phyloP scores from a whole-genome alignment of 2,797 vertebrate species.

The Onychomys leucogaster region DNA sequence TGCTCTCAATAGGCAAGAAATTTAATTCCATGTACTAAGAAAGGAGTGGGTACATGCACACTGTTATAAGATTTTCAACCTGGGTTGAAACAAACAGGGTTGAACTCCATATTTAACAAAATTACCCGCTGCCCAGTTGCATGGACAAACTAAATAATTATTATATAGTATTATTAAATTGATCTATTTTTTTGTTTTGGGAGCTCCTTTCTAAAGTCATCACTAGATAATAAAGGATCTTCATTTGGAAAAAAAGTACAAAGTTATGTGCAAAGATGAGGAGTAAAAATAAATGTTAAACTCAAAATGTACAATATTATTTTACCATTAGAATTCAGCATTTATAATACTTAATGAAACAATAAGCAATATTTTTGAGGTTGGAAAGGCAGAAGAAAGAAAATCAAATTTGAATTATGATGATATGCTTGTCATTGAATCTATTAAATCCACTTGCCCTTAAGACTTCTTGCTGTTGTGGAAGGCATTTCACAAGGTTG shows the following conservation, averaged over 20 bases:
- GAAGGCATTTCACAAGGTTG: conserved; percentile 80
- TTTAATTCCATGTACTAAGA: conserved; percentile 67
- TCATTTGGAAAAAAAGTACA: conserved; percentile 35
- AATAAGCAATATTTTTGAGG: conserved; percentile 79
- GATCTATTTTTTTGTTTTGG: conserved; percentile 52
- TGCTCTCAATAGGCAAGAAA: conserved; percentile 64
- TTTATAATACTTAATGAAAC: conserved; percentile 75
- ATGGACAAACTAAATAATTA: conserved; percentile 37
- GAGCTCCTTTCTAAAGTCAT: background rate
- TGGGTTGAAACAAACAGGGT: conserved; percentile 50
- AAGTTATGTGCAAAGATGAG: conserved; percentile 14
- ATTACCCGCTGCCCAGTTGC: conserved; percentile 9
- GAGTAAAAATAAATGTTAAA: conserved; percentile 32
- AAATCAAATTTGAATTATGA: conserved; percentile 83
- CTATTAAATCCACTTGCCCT: conserved; percentile 82
- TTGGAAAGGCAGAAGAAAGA: conserved; percentile 78
- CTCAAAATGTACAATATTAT: conserved; percentile 61
- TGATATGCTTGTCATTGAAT: conserved; percentile 81
- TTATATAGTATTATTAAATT: conserved; percentile 58
- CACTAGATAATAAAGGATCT: conserved; percentile 47
- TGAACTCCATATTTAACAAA: conserved; percentile 65
- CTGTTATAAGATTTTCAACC: conserved; percentile 68
- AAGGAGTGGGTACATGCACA: background rate
- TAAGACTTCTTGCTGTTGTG: conserved; percentile 81
- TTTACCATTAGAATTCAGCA: conserved; percentile 65